Evolutionary conservation across 2,797 vertebrate genomes (phyloP).

Genomic region (Ara ararauna): DNA sequence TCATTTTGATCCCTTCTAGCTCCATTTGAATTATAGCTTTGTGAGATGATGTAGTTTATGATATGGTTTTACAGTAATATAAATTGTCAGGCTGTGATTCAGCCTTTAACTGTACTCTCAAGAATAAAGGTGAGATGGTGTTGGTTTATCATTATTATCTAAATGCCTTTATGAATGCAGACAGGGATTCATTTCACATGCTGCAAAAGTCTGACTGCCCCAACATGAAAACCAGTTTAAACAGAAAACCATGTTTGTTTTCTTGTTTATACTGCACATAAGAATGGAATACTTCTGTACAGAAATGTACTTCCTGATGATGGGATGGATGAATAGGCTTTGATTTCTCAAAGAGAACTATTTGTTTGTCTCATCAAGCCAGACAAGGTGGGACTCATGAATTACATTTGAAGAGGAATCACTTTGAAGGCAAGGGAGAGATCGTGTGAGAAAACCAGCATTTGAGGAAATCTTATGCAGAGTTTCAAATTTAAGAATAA

Average conservation of each 20-base stretch:
- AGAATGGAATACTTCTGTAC: background rate
- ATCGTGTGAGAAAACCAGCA: background rate
- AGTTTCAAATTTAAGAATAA: conserved; percentile 39
- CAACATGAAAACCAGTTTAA: background rate
- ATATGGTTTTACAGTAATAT: background rate
- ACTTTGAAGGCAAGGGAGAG: background rate
- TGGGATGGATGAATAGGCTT: background rate
- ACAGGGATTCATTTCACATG: background rate
- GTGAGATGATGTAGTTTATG: background rate
- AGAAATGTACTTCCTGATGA: background rate
- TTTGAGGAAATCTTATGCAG: background rate
- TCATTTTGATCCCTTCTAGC: background rate
- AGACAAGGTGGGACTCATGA: background rate
- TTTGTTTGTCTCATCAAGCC: conserved; percentile 1
- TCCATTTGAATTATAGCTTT: background rate
- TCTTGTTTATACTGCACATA: background rate
- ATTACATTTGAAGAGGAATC: background rate
- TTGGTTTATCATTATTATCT: background rate
- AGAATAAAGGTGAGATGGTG: background rate
- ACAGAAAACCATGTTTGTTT: background rate
- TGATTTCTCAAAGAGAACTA: background rate
- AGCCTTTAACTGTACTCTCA: background rate
- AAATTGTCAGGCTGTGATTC: background rate
- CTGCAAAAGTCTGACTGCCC: background rate
- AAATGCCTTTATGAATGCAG: background rate